Conservation (phyloP, 2,797 vertebrate genomes). For the Oophaga sylvatica region DNA sequence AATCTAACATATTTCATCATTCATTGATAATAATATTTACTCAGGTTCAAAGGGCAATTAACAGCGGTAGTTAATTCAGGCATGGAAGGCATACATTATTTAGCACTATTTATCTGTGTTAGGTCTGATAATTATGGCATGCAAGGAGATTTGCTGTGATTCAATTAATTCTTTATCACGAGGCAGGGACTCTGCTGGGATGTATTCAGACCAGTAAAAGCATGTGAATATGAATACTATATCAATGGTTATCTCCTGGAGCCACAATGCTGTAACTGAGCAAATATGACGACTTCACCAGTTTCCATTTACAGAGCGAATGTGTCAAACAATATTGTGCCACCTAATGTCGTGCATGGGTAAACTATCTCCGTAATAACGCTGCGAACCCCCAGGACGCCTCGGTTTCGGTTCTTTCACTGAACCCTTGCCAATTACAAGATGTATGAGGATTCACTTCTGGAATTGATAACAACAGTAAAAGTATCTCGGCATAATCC, state of each 20-base stretch:
- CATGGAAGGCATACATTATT: slow-evolving; percentile 20
- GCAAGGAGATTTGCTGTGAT: slow-evolving; percentile 2
- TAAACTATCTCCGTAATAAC: slow-evolving; percentile 1
- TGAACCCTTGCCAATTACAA: slow-evolving; percentile 9
- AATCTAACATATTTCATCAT: slow-evolving; percentile 13
- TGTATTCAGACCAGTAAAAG: background rate
- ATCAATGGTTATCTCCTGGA: background rate
- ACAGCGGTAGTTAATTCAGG: background rate
- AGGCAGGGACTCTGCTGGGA: background rate
- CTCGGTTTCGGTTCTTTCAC: background rate
- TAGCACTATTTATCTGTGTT: slow-evolving; percentile 14
- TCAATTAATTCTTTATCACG: slow-evolving; percentile 13
- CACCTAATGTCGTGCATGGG: background rate
- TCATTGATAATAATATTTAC: background rate
- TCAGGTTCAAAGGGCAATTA: slow-evolving; percentile 1
- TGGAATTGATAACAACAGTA: background rate
- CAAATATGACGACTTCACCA: background rate
- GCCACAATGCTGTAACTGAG: background rate
- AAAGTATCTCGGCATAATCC: background rate
- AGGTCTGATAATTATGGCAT: slow-evolving; percentile 15
- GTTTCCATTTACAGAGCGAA: background rate
- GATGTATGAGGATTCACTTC: background rate
- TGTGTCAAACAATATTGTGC: background rate
- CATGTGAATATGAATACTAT: background rate
- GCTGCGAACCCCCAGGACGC: background rate